These are phyloP conservation scores for Hydrophis major DNA, from an alignment of 2,797 vertebrate genomes.

Conservation along the genomic window DNA sequence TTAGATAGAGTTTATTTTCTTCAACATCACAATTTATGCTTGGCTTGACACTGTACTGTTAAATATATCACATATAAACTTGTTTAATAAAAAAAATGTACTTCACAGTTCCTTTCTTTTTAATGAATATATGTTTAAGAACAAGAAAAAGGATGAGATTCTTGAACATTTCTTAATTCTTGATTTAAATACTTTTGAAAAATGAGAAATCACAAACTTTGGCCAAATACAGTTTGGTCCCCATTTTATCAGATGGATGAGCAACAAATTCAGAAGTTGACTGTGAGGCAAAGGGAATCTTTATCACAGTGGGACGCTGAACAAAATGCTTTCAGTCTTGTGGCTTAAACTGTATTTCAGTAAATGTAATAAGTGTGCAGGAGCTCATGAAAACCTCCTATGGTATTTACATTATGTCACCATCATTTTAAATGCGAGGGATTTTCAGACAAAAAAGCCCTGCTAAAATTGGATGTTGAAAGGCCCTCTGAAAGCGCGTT, in stretches of 20 bases:
- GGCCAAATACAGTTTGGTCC: slow-evolving; percentile 55
- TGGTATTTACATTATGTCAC: slow-evolving; percentile 51
- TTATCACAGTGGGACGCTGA: slow-evolving; percentile 60
- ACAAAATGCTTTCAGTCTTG: slow-evolving; percentile 52
- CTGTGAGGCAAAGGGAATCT: fast-evolving
- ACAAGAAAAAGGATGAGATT: slow-evolving; percentile 26
- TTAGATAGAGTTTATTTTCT: slow-evolving; percentile 18
- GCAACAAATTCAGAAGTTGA: slow-evolving; percentile 45
- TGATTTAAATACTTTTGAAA: slow-evolving; percentile 60
- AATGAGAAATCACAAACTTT: slow-evolving; percentile 53
- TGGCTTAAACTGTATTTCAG: slow-evolving; percentile 49
- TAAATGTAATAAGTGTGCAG: slow-evolving; percentile 51
- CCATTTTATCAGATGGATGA: slow-evolving; percentile 61
- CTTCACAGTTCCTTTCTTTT: slow-evolving; percentile 33
- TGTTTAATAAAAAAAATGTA: not conserved
- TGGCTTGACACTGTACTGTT: not conserved
- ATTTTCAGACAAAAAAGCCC: slow-evolving; percentile 63
- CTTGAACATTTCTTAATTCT: slow-evolving; percentile 53
- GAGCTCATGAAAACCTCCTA: slow-evolving; percentile 44
- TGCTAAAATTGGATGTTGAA: slow-evolving; percentile 64
- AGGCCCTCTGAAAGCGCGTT: slow-evolving; percentile 74
- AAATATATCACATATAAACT: not conserved
- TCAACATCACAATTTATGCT: slow-evolving; percentile 2
- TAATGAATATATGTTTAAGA: slow-evolving; percentile 44
- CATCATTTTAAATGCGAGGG: slow-evolving; percentile 56